Conservation (phyloP, 2,888 invertebrate species). For the Smittia aterrima region DNA sequence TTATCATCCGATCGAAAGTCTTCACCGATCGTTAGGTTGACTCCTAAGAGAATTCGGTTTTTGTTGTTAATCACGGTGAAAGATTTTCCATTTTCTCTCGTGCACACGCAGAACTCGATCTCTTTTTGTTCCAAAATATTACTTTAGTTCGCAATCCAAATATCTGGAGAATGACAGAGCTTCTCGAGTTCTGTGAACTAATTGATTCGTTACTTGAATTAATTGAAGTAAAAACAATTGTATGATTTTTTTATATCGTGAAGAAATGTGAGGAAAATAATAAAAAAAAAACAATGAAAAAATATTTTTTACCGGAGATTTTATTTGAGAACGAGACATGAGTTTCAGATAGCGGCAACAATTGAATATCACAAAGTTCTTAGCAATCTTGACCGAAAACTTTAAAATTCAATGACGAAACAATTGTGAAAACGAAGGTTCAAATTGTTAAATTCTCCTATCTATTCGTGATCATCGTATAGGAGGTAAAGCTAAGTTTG, state of each 20-base stretch:
- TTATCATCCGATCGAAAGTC: background rate
- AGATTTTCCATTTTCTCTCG: background rate
- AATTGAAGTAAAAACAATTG: background rate
- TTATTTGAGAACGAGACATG: no score
- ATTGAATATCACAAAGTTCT: no score
- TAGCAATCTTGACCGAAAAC: no score
- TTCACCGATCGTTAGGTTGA: background rate
- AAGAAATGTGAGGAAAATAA: background rate
- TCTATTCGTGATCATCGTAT: no score
- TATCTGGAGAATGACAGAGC: background rate
- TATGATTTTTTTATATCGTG: slow-evolving; percentile 10
- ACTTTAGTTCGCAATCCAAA: background rate
- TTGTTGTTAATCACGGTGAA: background rate
- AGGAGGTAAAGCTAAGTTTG: no score
- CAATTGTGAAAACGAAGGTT: no score
- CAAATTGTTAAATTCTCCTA: no score
- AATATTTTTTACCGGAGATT: no score
- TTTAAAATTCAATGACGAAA: no score
- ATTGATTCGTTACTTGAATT: slow-evolving; percentile 5
- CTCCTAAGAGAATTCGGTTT: background rate
- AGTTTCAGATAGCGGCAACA: no score
- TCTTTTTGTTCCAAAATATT: background rate
- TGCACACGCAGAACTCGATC: background rate
- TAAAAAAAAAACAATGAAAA: background rate
- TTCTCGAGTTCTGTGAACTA: slow-evolving; percentile 18